These are phyloP conservation scores for Cataglyphis cursor DNA, from an alignment of 2,888 invertebrate genomes.

Conservation along the genomic window DNA sequence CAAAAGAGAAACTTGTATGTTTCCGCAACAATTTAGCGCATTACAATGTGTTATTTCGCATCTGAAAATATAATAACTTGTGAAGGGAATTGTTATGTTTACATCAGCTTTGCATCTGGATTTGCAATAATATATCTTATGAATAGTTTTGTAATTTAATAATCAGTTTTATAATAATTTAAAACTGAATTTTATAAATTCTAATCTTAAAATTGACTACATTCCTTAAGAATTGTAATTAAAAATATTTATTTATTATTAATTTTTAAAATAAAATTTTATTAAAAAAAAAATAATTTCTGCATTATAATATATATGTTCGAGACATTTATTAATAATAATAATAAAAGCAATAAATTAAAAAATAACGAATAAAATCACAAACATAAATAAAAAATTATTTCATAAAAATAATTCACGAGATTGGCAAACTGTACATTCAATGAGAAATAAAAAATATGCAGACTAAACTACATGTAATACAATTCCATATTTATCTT, in stretches of 20 bases:
- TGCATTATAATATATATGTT: not conserved
- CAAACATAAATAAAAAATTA: constrained; percentile 15
- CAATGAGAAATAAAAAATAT: constrained; percentile 11
- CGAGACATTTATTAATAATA: not conserved
- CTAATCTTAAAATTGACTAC: not conserved
- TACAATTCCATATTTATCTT: constrained; percentile 45
- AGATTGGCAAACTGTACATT: constrained; percentile 23
- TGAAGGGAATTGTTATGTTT: not conserved
- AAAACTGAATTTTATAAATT: constrained; percentile 8
- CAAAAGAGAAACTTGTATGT: not conserved
- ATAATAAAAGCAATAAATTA: not conserved
- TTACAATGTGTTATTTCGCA: not conserved
- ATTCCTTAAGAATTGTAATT: not conserved
- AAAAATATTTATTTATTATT: not conserved
- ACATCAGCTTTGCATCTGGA: not conserved
- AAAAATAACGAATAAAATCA: constrained; percentile 29
- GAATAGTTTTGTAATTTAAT: no score
- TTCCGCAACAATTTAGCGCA: not conserved
- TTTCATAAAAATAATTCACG: constrained; percentile 1
- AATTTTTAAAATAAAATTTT: not conserved
- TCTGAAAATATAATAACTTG: not conserved
- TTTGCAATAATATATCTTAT: not conserved
- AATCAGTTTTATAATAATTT: not conserved
- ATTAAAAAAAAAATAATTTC: not conserved
- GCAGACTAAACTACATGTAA: not conserved